Conservation (phyloP, 2,888 invertebrate genomes). For the Eupithecia tripunctaria region DNA sequence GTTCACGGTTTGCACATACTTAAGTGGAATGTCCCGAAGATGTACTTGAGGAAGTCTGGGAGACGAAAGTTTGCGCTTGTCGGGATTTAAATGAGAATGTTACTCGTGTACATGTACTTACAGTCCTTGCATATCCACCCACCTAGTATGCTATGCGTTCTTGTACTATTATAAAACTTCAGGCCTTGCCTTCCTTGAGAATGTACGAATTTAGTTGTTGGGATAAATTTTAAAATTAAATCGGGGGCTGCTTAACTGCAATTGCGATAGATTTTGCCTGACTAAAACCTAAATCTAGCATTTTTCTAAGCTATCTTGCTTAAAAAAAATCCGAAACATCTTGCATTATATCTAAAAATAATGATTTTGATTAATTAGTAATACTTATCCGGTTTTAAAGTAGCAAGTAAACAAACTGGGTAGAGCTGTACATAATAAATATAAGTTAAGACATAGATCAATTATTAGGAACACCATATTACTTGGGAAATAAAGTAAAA, state of each 20-base stretch:
- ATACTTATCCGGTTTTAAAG: too few species aligned
- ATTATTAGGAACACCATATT: too few species aligned
- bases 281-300: background rate
- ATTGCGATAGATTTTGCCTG: too few species aligned
- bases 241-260: background rate
- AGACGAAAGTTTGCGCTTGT: slow-evolving; percentile 14
- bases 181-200: background rate
- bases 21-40: slow-evolving; percentile 24
- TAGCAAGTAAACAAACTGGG: too few species aligned
- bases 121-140: background rate
- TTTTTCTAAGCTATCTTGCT: too few species aligned
- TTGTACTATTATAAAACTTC: background rate
- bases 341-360: background rate
- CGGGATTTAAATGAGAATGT: slow-evolving; percentile 19
- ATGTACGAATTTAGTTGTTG: background rate
- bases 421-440: too few species aligned
- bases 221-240: background rate
- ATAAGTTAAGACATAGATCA: too few species aligned
- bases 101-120: too few species aligned
- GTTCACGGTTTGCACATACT: slow-evolving; percentile 27
- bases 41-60: slow-evolving; percentile 19
- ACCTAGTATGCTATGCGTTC: background rate
- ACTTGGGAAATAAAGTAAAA: too few species aligned
- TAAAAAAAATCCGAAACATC: background rate
- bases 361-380: too few species aligned